A percentile compares a stretch with the other conserved stretches of the same genome.
Evolutionary conservation across 2,113 vertebrate species (phyloP).

Genomic region (Neodon shergylaensis): DNA sequence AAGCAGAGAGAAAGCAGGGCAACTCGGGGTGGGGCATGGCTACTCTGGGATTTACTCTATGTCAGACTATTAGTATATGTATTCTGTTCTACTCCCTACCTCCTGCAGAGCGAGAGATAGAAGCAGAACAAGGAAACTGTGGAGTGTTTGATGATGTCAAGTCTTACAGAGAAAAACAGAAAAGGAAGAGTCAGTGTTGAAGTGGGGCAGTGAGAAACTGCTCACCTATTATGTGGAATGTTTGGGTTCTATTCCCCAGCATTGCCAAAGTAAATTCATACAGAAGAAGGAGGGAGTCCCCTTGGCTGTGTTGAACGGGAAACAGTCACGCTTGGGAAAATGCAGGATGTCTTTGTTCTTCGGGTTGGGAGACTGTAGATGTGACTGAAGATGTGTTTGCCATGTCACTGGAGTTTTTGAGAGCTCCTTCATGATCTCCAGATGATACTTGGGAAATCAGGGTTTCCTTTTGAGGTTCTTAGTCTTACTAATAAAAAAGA

Average conservation of each 20-base stretch:
- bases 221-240: not conserved
- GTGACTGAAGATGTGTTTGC: not conserved
- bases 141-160: not conserved
- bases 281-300: too few species aligned
- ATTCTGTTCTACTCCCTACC: not conserved
- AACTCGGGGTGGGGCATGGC: not conserved
- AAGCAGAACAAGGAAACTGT: not conserved
- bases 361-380: not conserved
- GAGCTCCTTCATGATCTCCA: not conserved
- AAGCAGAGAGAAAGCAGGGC: not conserved
- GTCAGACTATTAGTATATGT: not conserved
- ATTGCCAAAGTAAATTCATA: not conserved
- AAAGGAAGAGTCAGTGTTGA: not conserved
- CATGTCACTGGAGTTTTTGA: not conserved
- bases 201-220: not conserved
- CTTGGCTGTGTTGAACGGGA: not conserved
- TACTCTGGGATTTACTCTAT: not conserved
- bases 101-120: not conserved
- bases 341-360: not conserved
- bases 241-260: not conserved
- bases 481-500: not conserved
- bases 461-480: not conserved
- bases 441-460: not conserved
- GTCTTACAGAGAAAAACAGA: not conserved
- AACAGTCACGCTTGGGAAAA: not conserved